Base-by-base conservation (phyloP, 2,113 vertebrate genomes). In the Delphinapterus leucas region DNA sequence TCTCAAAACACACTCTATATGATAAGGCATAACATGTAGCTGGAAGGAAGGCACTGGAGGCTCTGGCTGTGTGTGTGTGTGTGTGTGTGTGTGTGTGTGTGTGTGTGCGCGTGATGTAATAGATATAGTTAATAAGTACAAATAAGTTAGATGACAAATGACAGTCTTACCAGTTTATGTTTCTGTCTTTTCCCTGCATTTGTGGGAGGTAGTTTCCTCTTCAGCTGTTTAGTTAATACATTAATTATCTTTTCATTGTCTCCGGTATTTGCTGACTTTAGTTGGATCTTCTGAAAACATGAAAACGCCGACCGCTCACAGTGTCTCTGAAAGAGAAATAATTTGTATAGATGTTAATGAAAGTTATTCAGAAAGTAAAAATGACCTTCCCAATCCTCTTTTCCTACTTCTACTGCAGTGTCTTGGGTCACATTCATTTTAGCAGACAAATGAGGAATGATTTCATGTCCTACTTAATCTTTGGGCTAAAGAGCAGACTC, bases 201-300 rank as follows among this genome's bases (percentile, higher is more conserved):
- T 44, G 80, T 55, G 33, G 60, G 49, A 76, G 97, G 98, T 26
- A 96, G 74, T 25, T 44, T 97, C 79, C 98, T 95, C 81, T 74
- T 97, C 90, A 98, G 65, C 93, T 97, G 92, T 33, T 84, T 93
- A 3, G 84, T 41, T 8, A 93, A 31, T 3, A 38, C 0, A 0
- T 5, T 14, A 61, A 98, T 96, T 14, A 7, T 67, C 8, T 13
- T 65, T 74, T 92, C 68, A 0, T 93, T 97, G 2, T 23, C 88
- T 61, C 96, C 95, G 61, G 74, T 31, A 3, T 76, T 93, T 15
- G 36, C 36, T 80, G 98, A 77, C 90, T 98, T 98, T 41, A 99
- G 91, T 74, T 97, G 89, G 73, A 41, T 18, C 60, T 26, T 96
- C 96, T 98, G 97, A 93, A 99, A 99, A 94, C 99, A 99, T 20